phyloP scores from a whole-genome alignment of 2,113 vertebrate genomes.

The Cyanoderma ruficeps region DNA sequence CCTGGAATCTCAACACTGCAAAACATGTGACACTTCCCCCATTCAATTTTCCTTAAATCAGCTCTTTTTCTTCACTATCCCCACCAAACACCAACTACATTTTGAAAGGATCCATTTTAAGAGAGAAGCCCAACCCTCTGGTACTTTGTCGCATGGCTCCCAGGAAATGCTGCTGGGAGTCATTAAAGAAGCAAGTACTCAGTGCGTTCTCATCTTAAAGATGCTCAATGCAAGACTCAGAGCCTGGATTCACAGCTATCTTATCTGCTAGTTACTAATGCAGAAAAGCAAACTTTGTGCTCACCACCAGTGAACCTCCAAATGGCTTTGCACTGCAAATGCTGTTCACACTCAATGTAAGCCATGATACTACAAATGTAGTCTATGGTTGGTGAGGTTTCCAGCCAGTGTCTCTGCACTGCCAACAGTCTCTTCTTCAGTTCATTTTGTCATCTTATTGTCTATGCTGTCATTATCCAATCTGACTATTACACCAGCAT shows the following conservation, averaged over 20 bases:
- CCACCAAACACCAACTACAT: neutral
- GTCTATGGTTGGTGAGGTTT: neutral
- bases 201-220: neutral
- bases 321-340: neutral
- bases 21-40: neutral
- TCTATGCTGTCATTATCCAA: neutral
- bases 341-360: neutral
- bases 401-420: neutral
- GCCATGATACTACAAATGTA: neutral
- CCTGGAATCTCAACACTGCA: slow-evolving; percentile 18
- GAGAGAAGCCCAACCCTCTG: neutral
- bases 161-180: neutral
- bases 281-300: neutral
- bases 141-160: neutral
- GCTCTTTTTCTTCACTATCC: neutral
- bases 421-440: neutral
- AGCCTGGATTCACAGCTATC: neutral
- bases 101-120: neutral
- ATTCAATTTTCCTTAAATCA: neutral
- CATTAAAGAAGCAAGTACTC: neutral
- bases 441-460: neutral
- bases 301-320: neutral
- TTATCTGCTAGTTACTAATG: neutral
- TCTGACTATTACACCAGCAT: neutral
- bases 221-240: neutral